Evolutionary conservation across 2,113 vertebrate species (phyloP).

Genomic region (Jaculus jaculus): DNA sequence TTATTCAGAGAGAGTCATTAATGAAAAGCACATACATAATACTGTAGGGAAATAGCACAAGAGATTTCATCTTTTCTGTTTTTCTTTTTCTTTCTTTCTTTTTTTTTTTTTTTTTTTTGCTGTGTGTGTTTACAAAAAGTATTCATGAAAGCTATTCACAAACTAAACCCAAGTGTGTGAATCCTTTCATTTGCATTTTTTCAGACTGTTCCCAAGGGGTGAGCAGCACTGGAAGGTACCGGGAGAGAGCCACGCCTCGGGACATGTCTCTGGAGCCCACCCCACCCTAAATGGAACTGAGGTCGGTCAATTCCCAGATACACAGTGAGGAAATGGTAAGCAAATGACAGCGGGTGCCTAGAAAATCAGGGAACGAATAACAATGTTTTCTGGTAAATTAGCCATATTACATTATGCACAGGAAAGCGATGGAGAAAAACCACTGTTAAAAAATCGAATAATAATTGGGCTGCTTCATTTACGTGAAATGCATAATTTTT

Average conservation of each 20-base stretch:
- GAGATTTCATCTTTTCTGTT: constrained; percentile 53
- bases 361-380: constrained; percentile 67
- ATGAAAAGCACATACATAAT: constrained; percentile 79
- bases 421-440: constrained; percentile 55
- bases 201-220: constrained; percentile 62
- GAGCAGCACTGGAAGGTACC: constrained; percentile 47
- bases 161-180: constrained; percentile 65
- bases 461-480: constrained; percentile 70
- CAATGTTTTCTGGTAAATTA: constrained; percentile 78
- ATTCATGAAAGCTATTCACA: constrained; percentile 74
- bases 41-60: constrained; percentile 81
- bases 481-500: constrained; percentile 67
- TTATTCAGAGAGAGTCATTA: constrained; percentile 83
- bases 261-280: constrained; percentile 21
- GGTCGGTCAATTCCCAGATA: constrained; percentile 27
- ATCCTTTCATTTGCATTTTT: constrained; percentile 65
- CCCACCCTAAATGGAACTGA: background rate
- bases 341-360: background rate
- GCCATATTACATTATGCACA: constrained; percentile 50
- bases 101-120: too few relatives aligned
- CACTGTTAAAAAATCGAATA: constrained; percentile 62
- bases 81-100: background rate
- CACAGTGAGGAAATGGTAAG: constrained; percentile 60
- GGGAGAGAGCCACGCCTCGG: constrained; percentile 35
- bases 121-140: constrained; percentile 72